A percentile compares a stretch with the other conserved stretches of the same genome.
These are phyloP conservation scores for Chrysogorgia sp. DNA, from an alignment of 92 coral and sea anemone genomes.

Conservation along the genomic window DNA sequence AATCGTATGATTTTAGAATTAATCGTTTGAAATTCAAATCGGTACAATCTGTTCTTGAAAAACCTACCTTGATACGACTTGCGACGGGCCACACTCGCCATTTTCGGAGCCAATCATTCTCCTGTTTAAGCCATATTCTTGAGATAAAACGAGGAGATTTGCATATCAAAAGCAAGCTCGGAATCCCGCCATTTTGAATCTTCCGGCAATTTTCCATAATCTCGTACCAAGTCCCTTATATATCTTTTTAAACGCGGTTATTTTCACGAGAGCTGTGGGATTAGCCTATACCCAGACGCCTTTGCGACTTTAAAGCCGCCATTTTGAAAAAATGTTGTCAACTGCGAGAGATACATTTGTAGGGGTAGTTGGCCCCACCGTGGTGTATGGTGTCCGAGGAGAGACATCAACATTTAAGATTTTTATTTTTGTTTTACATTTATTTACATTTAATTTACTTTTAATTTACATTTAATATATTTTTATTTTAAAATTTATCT, in stretches of 20 bases:
- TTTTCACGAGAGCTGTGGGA: neutral
- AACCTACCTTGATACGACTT: constrained; percentile 40
- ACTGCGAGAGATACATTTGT: constrained; percentile 32
- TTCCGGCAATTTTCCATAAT: constrained; percentile 11
- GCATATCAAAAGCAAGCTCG: constrained; percentile 33
- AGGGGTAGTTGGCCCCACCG: constrained; percentile 44
- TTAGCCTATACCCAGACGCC: constrained; percentile 28
- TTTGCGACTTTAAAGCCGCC: constrained; percentile 39
- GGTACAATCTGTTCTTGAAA: neutral
- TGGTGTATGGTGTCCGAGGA: no score
- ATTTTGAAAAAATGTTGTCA: constrained; percentile 50
- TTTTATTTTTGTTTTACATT: no score
- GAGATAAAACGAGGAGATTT: constrained; percentile 6
- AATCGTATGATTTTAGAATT: constrained; percentile 52
- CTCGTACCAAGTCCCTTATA: constrained; percentile 47
- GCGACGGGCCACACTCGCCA: constrained; percentile 18
- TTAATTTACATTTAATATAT: no score
- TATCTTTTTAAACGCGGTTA: constrained; percentile 19
- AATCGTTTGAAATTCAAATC: neutral
- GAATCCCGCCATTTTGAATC: constrained; percentile 52
- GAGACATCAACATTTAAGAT: no score
- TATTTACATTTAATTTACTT: no score
- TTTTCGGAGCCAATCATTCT: constrained; percentile 29
- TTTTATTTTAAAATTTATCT: no score
- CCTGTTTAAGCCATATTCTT: constrained; percentile 18